Conservation (phyloP, 2,797 vertebrate genomes). For the Rhinophrynus dorsalis region DNA sequence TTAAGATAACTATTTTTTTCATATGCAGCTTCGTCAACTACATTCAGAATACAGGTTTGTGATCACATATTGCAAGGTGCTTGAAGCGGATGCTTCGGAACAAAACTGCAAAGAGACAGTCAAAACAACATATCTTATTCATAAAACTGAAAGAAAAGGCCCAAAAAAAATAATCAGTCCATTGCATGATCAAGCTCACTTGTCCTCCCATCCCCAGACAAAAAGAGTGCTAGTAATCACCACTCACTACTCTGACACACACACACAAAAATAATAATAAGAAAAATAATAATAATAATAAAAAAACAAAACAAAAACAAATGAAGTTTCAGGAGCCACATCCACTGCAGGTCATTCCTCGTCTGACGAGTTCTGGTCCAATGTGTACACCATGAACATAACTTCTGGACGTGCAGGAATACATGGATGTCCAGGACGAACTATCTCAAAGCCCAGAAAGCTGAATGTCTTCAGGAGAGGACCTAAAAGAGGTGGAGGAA, state of each 20-base stretch:
- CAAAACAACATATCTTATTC: slow-evolving; percentile 29
- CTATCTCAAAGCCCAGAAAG: slow-evolving; percentile 92
- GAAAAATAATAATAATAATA: too few relatives aligned
- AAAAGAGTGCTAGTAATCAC: slow-evolving; percentile 56
- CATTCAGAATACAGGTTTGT: slow-evolving; percentile 70
- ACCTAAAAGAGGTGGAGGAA: slow-evolving; percentile 55
- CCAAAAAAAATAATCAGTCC: slow-evolving; percentile 43
- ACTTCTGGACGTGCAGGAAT: slow-evolving; percentile 84
- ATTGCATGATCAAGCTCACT: slow-evolving; percentile 46
- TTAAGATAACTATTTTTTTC: slow-evolving; percentile 49
- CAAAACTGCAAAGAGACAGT: slow-evolving; percentile 26
- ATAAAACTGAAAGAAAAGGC: slow-evolving; percentile 32
- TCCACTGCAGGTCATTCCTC: slow-evolving; percentile 70
- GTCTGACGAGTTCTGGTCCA: slow-evolving; percentile 85
- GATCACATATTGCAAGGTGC: slow-evolving; percentile 43
- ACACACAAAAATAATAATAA: slow-evolving; percentile 17
- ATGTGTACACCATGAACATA: slow-evolving; percentile 90
- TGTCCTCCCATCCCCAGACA: slow-evolving; percentile 58
- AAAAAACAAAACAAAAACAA: too few relatives aligned
- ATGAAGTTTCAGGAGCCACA: slow-evolving; percentile 47
- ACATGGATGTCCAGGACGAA: slow-evolving; percentile 85
- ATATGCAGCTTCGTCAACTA: slow-evolving; percentile 72
- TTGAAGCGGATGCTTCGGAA: slow-evolving; percentile 25
- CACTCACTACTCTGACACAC: slow-evolving; percentile 53
- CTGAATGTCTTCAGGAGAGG: slow-evolving; percentile 90